Percentiles rank a stretch among this genome's conserved stretches.
Conservation (phyloP, 92 coral and sea anemone species). For the Porites rus region DNA sequence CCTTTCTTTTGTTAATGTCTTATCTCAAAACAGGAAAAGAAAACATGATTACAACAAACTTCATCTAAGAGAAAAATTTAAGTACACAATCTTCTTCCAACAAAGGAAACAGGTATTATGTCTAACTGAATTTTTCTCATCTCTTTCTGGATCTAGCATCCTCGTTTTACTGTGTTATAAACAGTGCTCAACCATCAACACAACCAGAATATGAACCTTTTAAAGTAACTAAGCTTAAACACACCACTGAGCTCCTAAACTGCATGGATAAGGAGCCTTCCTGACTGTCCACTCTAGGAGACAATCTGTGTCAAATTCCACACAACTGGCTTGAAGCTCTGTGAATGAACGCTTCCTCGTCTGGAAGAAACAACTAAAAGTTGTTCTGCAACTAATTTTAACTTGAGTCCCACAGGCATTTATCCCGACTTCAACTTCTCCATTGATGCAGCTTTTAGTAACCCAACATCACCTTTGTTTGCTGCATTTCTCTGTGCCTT, state of each 20-base stretch:
- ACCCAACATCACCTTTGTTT: constrained; percentile 11
- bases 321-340: not conserved
- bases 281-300: not conserved
- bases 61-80: not conserved
- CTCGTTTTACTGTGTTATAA: not conserved
- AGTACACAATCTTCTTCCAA: not conserved
- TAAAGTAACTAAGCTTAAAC: not conserved
- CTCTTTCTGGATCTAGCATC: too few species aligned
- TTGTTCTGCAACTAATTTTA: not conserved
- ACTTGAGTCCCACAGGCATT: not conserved
- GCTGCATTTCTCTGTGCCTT: constrained; percentile 42
- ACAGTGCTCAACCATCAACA: not conserved
- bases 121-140: not conserved
- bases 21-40: not conserved
- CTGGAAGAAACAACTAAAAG: not conserved
- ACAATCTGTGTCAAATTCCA: not conserved
- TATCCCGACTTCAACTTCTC: constrained; percentile 71
- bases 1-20: not conserved
- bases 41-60: not conserved
- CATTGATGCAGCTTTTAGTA: constrained; percentile 21
- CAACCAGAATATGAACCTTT: not conserved
- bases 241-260: not conserved
- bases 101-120: constrained; percentile 8
- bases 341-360: not conserved
- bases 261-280: not conserved